Conservation (phyloP, 2,113 vertebrate species). For the Acinonyx jubatus region DNA sequence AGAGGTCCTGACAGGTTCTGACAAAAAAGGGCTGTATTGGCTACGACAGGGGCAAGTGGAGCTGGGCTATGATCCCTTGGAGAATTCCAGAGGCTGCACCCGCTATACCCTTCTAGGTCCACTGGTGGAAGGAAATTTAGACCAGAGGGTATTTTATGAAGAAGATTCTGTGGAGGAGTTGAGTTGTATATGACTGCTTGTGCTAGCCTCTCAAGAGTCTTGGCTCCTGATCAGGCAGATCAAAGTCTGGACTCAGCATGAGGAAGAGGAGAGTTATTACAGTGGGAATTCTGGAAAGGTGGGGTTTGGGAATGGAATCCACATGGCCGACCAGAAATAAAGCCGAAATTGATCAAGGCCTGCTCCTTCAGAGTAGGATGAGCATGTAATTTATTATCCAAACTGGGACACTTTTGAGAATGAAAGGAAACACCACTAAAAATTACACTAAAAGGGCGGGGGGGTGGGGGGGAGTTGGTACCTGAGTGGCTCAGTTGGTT, state of each 20-base stretch:
- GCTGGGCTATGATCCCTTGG: slow-evolving; percentile 72
- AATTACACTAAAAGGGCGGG: not conserved
- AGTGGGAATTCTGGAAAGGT: fast-evolving
- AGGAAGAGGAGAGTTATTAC: not conserved
- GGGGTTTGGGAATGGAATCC: not conserved
- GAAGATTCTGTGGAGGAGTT: not conserved
- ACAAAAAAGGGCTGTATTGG: slow-evolving; percentile 66
- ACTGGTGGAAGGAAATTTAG: slow-evolving; percentile 85
- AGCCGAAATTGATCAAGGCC: not conserved
- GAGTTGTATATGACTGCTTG: slow-evolving; percentile 87
- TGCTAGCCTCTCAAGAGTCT: slow-evolving; percentile 85
- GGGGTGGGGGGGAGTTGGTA: too few relatives aligned
- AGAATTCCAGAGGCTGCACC: slow-evolving; percentile 72
- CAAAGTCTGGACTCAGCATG: slow-evolving; percentile 79
- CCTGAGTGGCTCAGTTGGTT: too few relatives aligned
- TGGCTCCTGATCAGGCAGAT: slow-evolving; percentile 89
- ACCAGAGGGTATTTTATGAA: slow-evolving; percentile 79
- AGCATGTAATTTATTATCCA: not conserved
- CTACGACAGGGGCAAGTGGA: slow-evolving; percentile 85
- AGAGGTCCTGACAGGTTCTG: slow-evolving; percentile 84
- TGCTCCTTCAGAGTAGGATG: not conserved
- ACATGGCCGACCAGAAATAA: slow-evolving; percentile 8
- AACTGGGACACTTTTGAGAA: not conserved
- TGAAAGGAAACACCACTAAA: not conserved
- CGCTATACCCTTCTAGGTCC: slow-evolving; percentile 82